A percentile compares a stretch with the other conserved stretches of the same genome.
These are phyloP conservation scores for Popillia japonica DNA, from an alignment of 1,140 invertebrate genomes.

Conservation along the genomic window DNA sequence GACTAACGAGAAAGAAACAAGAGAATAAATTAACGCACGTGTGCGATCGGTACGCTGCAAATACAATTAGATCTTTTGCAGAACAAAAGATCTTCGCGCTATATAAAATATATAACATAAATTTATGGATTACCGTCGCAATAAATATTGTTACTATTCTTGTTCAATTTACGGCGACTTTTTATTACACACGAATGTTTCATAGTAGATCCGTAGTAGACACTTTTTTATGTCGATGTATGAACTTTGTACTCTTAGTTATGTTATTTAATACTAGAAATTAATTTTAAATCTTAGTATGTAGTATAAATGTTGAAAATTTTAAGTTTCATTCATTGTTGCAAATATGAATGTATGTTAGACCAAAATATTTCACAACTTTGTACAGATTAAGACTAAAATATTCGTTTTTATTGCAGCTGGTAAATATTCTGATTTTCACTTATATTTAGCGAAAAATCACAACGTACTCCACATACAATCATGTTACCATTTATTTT, in stretches of 20 bases:
- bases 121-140: neutral
- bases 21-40: constrained; percentile 18
- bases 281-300: too few species aligned
- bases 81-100: constrained; percentile 2
- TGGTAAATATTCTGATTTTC: neutral
- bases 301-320: neutral
- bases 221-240: neutral
- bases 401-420: neutral
- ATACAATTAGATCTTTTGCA: constrained; percentile 18
- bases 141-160: neutral
- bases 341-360: too few species aligned
- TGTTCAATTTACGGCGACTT: neutral
- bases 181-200: neutral
- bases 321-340: neutral
- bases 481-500: neutral
- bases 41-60: neutral
- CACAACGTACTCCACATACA: neutral
- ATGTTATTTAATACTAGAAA: too few species aligned
- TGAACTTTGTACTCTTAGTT: neutral
- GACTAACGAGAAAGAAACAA: constrained; percentile 9
- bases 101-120: neutral
- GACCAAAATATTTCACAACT: too few species aligned
- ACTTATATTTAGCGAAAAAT: neutral
- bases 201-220: neutral
- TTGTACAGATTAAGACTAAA: too few species aligned